Evolutionary conservation across 2,113 vertebrate species (phyloP).

Genomic region (Bufo gargarizans): DNA sequence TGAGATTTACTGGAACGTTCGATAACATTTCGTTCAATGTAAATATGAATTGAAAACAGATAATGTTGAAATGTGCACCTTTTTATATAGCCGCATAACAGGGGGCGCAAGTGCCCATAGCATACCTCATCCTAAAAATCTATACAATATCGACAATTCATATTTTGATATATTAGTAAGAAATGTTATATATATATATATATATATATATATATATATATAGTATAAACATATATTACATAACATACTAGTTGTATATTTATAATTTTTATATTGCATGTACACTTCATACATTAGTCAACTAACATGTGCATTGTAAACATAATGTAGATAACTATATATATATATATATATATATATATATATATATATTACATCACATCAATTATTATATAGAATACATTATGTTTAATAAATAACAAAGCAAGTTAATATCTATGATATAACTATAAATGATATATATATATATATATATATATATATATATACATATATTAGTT

Average conservation of each 20-base stretch:
- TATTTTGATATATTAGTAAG: neutral
- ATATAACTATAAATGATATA: neutral
- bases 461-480: neutral
- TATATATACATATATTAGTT: no score
- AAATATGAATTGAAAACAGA: neutral
- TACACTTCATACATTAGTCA: no score
- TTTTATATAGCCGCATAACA: neutral
- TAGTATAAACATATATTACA: neutral
- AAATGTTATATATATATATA: neutral
- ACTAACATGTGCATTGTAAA: no score
- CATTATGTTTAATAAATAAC: neutral
- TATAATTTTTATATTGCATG: no score
- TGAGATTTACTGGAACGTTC: neutral
- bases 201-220: neutral
- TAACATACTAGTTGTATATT: neutral
- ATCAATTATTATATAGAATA: neutral
- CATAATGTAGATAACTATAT: neutral
- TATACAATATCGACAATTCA: no score
- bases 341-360: neutral
- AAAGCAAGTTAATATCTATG: neutral
- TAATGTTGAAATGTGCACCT: neutral
- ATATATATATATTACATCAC: neutral
- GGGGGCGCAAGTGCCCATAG: neutral
- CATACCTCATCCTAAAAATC: neutral
- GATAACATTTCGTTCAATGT: neutral